phyloP scores from a whole-genome alignment of 1,140 invertebrate genomes.

The Calliopsis andreniformis region DNA sequence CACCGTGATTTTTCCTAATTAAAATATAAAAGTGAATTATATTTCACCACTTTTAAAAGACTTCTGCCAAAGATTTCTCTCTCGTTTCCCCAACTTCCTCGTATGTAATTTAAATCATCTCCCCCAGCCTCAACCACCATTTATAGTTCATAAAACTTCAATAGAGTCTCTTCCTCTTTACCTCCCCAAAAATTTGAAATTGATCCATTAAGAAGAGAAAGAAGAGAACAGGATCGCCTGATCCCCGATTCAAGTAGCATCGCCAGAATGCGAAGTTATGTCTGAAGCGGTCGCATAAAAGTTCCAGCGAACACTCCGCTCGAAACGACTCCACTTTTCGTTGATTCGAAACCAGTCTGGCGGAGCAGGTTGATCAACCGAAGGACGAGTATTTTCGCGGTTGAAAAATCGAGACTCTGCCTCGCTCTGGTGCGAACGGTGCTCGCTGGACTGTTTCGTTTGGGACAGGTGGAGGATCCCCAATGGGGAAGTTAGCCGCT shows the following conservation, averaged over 20 bases:
- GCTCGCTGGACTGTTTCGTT: neutral
- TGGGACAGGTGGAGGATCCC: neutral
- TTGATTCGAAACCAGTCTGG: conserved; percentile 42
- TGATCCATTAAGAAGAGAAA: too few species aligned
- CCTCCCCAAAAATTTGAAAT: too few species aligned
- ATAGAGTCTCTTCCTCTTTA: too few species aligned
- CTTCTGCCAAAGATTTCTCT: too few species aligned
- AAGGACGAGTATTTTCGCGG: conserved; percentile 9
- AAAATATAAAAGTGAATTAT: too few species aligned
- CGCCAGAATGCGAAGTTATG: neutral
- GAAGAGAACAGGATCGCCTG: conserved; percentile 35
- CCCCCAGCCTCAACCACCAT: too few species aligned
- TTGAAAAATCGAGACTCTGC: conserved; percentile 1
- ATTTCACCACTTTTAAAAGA: too few species aligned
- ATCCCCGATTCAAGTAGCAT: conserved; percentile 32
- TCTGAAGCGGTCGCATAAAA: conserved; percentile 22
- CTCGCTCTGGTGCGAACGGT: neutral
- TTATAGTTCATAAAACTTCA: too few species aligned
- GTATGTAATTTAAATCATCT: too few species aligned
- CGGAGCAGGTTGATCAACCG: conserved; percentile 14
- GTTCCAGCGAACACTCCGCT: neutral
- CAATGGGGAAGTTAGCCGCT: too few species aligned
- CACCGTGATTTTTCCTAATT: too few species aligned
- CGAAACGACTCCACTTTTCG: conserved; percentile 39
- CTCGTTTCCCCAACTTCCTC: too few species aligned